Evolutionary conservation across 2,113 vertebrate genomes (phyloP).

Genomic region (Dasyurus viverrinus): DNA sequence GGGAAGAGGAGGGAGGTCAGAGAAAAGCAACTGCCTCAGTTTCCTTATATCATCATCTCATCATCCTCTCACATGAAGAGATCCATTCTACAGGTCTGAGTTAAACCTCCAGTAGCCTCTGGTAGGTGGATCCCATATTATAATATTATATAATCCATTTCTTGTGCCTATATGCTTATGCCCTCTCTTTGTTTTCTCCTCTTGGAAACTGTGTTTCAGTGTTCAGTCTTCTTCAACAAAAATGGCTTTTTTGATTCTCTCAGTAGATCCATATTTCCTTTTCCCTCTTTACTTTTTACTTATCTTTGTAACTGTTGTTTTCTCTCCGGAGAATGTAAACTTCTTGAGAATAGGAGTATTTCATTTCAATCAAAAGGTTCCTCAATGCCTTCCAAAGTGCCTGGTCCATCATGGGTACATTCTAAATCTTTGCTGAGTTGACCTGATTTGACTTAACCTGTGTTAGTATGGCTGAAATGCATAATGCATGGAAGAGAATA

Average conservation of each 20-base stretch:
- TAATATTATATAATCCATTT: not conserved
- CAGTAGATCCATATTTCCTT: not conserved
- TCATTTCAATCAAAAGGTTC: not conserved
- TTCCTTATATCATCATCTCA: too few species aligned
- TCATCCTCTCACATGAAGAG: too few species aligned
- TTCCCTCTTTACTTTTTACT: not conserved
- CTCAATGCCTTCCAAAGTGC: not conserved
- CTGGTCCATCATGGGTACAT: not conserved
- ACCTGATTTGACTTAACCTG: not conserved
- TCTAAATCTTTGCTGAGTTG: not conserved
- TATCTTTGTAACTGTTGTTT: not conserved
- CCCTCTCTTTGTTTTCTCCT: not conserved
- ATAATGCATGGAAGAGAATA: not conserved
- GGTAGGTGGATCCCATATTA: too few species aligned
- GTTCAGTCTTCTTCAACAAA: not conserved
- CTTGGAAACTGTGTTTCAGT: not conserved
- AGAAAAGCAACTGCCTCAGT: too few species aligned
- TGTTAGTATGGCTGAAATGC: not conserved
- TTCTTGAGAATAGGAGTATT: not conserved
- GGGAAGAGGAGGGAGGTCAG: too few species aligned
- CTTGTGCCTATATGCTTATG: not conserved
- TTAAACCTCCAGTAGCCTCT: too few species aligned
- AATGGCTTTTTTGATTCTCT: not conserved
- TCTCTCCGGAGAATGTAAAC: not conserved
- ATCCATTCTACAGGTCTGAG: too few species aligned